These are phyloP conservation scores for Centruroides sculpturatus DNA, from an alignment of 1,140 invertebrate species.

Conservation along the genomic window DNA sequence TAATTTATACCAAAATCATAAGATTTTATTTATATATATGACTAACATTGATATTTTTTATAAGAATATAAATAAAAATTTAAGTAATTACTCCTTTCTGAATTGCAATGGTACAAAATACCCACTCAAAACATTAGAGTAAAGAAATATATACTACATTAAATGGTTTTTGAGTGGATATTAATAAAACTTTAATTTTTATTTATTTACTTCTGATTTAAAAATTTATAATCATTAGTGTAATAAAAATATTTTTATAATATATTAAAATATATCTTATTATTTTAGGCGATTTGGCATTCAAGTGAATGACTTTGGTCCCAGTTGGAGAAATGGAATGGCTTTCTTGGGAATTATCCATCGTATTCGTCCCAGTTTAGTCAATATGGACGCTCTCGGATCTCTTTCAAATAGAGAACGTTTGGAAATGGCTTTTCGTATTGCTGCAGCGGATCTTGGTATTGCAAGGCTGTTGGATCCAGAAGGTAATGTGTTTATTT, in stretches of 20 bases:
- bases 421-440: conserved; percentile 81
- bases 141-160: no score
- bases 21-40: no score
- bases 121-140: no score
- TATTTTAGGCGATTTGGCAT: conserved; percentile 61
- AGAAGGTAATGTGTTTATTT: conserved; percentile 37
- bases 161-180: no score
- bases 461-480: conserved; percentile 85
- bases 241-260: background rate
- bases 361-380: conserved; percentile 80
- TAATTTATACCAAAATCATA: no score
- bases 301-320: conserved; percentile 84
- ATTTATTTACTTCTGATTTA: no score
- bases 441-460: conserved; percentile 81
- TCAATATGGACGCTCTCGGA: conserved; percentile 58
- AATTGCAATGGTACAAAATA: no score
- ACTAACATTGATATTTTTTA: no score
- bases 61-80: no score
- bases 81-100: no score
- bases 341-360: conserved; percentile 94
- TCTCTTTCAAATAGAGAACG: conserved; percentile 57
- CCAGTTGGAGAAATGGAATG: conserved; percentile 91
- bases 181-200: no score
- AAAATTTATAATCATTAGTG: no score
- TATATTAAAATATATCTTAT: background rate